Conservation (phyloP, 2,888 invertebrate species). For the Melieria crassipennis region DNA sequence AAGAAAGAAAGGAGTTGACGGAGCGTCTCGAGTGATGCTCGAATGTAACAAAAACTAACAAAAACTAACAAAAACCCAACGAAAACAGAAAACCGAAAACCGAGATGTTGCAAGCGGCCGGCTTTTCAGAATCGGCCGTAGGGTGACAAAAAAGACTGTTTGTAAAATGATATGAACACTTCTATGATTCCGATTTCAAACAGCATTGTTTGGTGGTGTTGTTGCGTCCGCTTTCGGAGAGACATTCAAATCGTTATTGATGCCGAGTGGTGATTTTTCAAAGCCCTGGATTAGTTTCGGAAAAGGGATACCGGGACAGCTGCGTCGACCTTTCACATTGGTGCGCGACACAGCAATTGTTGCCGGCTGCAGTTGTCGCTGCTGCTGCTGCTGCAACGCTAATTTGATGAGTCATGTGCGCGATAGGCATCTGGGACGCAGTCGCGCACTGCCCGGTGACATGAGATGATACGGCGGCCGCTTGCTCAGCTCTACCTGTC, state of each 20-base stretch:
- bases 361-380: no score
- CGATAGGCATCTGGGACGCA: no score
- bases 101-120: no score
- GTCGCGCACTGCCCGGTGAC: no score
- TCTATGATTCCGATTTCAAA: neutral
- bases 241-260: constrained; percentile 46
- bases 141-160: neutral
- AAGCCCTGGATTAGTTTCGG: constrained; percentile 38
- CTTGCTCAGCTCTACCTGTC: no score
- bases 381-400: no score
- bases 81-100: neutral
- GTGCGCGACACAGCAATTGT: no score
- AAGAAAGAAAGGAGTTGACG: no score
- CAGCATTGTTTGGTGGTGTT: neutral
- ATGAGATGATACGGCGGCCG: no score
- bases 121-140: no score
- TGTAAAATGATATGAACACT: constrained; percentile 14
- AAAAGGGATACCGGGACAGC: neutral
- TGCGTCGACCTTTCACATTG: no score
- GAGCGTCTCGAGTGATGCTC: neutral
- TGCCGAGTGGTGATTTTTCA: constrained; percentile 48
- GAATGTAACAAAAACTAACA: neutral
- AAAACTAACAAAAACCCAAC: neutral
- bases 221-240: constrained; percentile 35
- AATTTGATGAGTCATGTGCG: no score